Evolutionary conservation across 2,888 invertebrate genomes (phyloP).

Genomic region (Lysandra coridon): DNA sequence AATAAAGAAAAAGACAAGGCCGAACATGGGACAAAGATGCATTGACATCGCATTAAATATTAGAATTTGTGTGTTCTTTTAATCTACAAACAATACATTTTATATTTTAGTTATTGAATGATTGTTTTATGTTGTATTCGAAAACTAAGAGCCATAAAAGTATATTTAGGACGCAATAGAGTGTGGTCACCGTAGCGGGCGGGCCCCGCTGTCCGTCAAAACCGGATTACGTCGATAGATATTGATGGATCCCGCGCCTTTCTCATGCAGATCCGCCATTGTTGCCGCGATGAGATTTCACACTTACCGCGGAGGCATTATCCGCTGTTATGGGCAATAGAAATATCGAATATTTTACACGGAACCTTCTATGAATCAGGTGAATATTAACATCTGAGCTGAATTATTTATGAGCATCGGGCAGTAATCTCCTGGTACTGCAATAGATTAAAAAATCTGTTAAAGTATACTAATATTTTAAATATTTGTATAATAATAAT

Average conservation of each 20-base stretch:
- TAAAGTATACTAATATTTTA: no score
- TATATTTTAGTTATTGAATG: no score
- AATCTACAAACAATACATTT: no score
- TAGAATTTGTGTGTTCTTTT: no score
- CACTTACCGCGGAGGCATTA: constrained; percentile 1
- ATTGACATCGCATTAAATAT: no score
- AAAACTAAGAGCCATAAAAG: background rate
- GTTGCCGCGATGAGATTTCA: constrained; percentile 16
- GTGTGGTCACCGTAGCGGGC: background rate
- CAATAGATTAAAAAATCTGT: no score
- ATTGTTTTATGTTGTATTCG: no score
- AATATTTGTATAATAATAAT: no score
- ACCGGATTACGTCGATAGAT: constrained; percentile 57
- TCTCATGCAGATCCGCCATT: constrained; percentile 36
- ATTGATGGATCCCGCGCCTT: constrained; percentile 42
- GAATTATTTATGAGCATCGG: background rate
- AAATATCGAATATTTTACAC: background rate
- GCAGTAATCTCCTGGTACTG: background rate
- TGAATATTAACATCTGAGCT: constrained; percentile 9
- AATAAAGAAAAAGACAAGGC: no score
- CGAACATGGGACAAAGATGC: no score
- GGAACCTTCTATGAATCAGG: background rate
- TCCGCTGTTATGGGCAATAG: background rate
- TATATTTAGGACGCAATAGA: background rate
- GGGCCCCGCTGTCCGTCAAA: constrained; percentile 44